These are phyloP conservation scores for Heterotilapia buettikoferi DNA, from an alignment of 2,113 vertebrate genomes.

Conservation along the genomic window DNA sequence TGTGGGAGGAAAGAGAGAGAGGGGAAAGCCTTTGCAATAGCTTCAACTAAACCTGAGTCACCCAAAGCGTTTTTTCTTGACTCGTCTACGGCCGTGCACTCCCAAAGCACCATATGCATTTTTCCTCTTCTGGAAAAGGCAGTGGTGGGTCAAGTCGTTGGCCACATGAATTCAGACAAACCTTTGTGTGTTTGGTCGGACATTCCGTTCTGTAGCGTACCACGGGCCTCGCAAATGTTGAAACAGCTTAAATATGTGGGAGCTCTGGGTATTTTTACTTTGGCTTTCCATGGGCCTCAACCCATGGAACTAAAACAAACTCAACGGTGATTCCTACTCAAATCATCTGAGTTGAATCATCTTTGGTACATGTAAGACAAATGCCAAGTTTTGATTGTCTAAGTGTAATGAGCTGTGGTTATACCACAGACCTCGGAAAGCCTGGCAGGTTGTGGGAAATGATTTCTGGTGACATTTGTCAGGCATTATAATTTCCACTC, in stretches of 20 bases:
- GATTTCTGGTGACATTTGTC: slow-evolving; percentile 38
- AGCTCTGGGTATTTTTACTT: slow-evolving; percentile 47
- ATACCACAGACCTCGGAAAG: slow-evolving; percentile 25
- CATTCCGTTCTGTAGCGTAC: slow-evolving; percentile 43
- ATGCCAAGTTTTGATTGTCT: slow-evolving; percentile 35
- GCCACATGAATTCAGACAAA: slow-evolving; percentile 20
- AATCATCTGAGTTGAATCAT: slow-evolving; percentile 41
- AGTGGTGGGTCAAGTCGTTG: background rate
- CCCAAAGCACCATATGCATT: background rate
- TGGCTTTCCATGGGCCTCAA: slow-evolving; percentile 31
- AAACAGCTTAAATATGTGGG: slow-evolving; percentile 38
- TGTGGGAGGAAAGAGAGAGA: slow-evolving; percentile 5
- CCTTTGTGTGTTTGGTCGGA: slow-evolving; percentile 18
- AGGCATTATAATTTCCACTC: slow-evolving; percentile 40
- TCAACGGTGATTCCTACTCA: slow-evolving; percentile 36
- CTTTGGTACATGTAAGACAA: slow-evolving; percentile 3
- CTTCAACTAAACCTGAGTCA: slow-evolving; percentile 24
- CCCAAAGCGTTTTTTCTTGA: background rate
- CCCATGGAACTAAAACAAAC: slow-evolving; percentile 49
- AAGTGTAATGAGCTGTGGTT: slow-evolving; percentile 16
- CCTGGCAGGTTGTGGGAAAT: slow-evolving; percentile 31
- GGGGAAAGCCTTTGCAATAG: slow-evolving; percentile 40
- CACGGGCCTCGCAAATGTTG: slow-evolving; percentile 41
- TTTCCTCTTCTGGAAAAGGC: slow-evolving; percentile 1
- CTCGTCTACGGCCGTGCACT: background rate